These are phyloP conservation scores for Tetragonula carbonaria DNA, from an alignment of 2,888 invertebrate species.

Conservation along the genomic window DNA sequence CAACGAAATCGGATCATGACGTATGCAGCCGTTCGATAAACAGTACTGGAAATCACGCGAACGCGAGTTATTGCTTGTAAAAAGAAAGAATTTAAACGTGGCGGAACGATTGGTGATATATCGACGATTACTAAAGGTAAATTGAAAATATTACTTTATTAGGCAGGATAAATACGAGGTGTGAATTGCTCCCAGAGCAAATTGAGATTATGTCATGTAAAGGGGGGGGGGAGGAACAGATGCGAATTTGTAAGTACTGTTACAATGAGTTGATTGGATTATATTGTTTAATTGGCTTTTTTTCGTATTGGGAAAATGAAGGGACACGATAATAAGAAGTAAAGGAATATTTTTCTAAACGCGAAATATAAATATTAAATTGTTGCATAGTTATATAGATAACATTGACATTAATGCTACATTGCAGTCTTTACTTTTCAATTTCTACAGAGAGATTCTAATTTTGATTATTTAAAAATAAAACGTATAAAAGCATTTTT, in stretches of 20 bases:
- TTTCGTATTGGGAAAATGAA: background rate
- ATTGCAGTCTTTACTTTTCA: too few relatives aligned
- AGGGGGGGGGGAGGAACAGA: too few relatives aligned
- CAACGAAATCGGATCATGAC: constrained; percentile 2
- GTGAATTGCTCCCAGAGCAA: background rate
- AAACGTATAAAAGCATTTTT: background rate
- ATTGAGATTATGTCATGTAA: background rate
- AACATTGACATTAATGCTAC: too few relatives aligned
- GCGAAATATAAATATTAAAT: too few relatives aligned
- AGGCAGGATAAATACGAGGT: background rate
- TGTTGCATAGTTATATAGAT: too few relatives aligned
- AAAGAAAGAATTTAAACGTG: constrained; percentile 19
- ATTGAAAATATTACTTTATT: constrained; percentile 15
- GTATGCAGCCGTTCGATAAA: background rate
- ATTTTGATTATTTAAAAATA: background rate
- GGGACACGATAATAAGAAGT: background rate
- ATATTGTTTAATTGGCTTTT: background rate
- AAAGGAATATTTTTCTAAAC: background rate
- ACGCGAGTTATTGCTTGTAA: constrained; percentile 6
- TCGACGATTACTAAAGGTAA: constrained; percentile 9
- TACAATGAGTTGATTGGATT: background rate
- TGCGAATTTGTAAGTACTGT: too few relatives aligned
- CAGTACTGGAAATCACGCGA: constrained; percentile 6
- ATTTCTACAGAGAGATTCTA: background rate
- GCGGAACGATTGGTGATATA: background rate